Base-by-base conservation (phyloP, 2,888 invertebrate genomes). In the Epirrhoe tristata region DNA sequence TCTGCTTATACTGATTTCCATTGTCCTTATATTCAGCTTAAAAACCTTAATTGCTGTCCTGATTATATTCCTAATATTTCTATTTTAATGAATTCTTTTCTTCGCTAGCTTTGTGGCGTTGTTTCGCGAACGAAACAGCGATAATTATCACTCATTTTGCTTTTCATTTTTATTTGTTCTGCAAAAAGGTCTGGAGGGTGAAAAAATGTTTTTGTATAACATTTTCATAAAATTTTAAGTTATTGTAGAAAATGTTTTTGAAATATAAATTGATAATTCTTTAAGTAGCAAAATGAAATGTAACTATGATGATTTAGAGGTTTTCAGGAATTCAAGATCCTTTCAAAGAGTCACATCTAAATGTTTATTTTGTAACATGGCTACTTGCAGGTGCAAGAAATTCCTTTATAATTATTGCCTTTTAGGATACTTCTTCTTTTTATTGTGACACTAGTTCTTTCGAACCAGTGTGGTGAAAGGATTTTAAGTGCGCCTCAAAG, bases 41-140 rank as follows among this genome's bases (percentile, higher is more conserved):
- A 52, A 67, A 77, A 74, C 72, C 78, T 75, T 76, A 78, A 81
- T 81, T 82, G 77, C 68, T 68, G 60, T 77, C 70, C 67, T 62
- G 73, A 78, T 79, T 79, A 76, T 74, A 66, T 72, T 69, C 68
- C 53, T 77, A 73, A 77, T 74, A 67, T 76, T 79, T 72, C 75
- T 75, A 66, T 61, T 66, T 31, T 77, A 81, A 79, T 79, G 77
- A 77, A 74, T 71, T 67, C 68, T 24, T 68, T 65, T 72, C 67
- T 70, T 69, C 63, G 39, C 34, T 14, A 48, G 63, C 61, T 67
- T 69, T 72, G 67, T 58, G 65, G 43, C 43, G 56, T 60, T 71
- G 58, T 68, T 70, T 58, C 36, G 52, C 54, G 55, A 64, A 64
- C 63, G 67, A 63, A 67, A 64, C 68, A 61, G 31, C 51, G 58